These are phyloP conservation scores for Macrochelys suwanniensis DNA, from an alignment of 2,797 vertebrate species.

Conservation along the genomic window DNA sequence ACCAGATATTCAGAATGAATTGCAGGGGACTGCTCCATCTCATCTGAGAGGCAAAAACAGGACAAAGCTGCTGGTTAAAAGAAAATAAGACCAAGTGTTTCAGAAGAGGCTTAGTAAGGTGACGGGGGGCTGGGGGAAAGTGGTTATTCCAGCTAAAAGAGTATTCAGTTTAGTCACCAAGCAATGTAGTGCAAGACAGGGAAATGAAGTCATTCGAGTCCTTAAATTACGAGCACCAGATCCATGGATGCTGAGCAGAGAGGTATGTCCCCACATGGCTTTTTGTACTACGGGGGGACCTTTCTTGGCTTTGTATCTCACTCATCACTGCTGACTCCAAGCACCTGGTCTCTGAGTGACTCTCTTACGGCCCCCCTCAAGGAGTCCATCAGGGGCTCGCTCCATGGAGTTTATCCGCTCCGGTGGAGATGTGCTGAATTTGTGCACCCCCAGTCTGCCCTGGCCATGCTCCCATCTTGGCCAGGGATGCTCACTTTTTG, in stretches of 20 bases:
- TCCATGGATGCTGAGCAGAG: neutral
- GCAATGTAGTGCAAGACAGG: neutral
- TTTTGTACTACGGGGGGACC: neutral
- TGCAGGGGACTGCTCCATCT: slow-evolving; percentile 91
- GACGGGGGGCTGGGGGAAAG: neutral
- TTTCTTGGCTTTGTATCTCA: neutral
- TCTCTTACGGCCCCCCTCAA: neutral
- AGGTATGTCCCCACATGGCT: neutral
- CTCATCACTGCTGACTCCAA: neutral
- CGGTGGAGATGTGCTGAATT: neutral
- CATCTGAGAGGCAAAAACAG: slow-evolving; percentile 80
- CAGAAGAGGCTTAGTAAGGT: neutral
- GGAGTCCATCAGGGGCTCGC: no score
- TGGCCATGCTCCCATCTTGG: neutral
- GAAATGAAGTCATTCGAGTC: neutral
- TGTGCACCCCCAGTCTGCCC: neutral
- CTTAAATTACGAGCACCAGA: neutral
- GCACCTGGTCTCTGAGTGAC: neutral
- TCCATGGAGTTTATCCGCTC: neutral
- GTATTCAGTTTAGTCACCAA: neutral
- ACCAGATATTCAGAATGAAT: slow-evolving; percentile 92
- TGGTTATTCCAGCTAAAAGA: neutral
- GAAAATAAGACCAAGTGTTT: neutral
- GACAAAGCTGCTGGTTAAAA: neutral
- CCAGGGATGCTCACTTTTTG: neutral